Base-by-base conservation (phyloP, 2,888 invertebrate species). In the Labia minor region DNA sequence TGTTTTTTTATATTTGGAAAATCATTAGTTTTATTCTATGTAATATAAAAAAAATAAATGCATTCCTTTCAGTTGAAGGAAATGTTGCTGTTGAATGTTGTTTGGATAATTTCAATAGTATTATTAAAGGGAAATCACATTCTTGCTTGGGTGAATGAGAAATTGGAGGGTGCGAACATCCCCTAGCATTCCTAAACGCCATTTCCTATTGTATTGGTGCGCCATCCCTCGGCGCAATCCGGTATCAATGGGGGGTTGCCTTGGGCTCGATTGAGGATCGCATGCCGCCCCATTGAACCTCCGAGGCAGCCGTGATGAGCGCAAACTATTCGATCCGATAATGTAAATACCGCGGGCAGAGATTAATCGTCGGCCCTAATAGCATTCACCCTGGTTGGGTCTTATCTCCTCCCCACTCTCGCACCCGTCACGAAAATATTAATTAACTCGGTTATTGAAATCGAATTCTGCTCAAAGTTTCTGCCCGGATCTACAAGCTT, bases 41-140 rank as follows among this genome's bases (percentile, higher is more conserved):
- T n/a, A 8, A 26, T 26, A 26, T 26, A 26, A 26, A 26, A 26
- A 26, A 26, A n/a, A n/a, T n/a, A n/a, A n/a, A n/a, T n/a, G n/a
- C n/a, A n/a, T 26, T 26, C 26, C 26, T 26, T 26, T 26, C 26
- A 8, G 26, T 26, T 26, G 26, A 26, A 26, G 4, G 26, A 26
- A 26, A 26, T 26, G 26, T 26, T 26, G 26, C 8, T 26, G 49
- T 49, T 16, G n/a, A 14, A 49, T 49, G 49, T 49, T 49, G 49
- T 49, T 49, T 49, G 49, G 49, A 49, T 49, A 49, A 49, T 49
- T 49, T 49, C 49, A 49, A 49, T 49, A 49, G 49, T 49, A 49
- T 49, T 49, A 49, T 49, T 11, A 49, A 49, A 49, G 49, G 49
- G 49, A 49, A 16, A 16, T 11, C 49, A 49, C 26, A 26, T 26